phyloP scores from a whole-genome alignment of 1,140 invertebrate species.

The Gonatopus flavifemur region DNA sequence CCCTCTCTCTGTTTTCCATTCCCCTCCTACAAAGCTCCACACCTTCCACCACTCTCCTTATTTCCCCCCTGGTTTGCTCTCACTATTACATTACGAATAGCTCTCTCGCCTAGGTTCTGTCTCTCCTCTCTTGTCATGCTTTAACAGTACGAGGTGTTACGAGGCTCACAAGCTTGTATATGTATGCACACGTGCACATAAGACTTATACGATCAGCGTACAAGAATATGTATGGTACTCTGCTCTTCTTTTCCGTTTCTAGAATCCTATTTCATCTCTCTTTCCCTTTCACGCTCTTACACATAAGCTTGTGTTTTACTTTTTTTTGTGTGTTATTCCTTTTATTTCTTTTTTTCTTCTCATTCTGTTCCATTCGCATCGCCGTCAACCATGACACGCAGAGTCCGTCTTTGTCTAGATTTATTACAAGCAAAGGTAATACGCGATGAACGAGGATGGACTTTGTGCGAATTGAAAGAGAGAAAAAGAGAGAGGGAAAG shows the following conservation, averaged over 20 bases:
- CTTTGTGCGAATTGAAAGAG: no score
- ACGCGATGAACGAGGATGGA: constrained; percentile 15
- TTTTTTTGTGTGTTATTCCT: neutral
- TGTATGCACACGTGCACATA: constrained; percentile 7
- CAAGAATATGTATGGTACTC: neutral
- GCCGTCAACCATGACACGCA: constrained; percentile 7
- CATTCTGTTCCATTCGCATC: constrained; percentile 5
- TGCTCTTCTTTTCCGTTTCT: constrained; percentile 12
- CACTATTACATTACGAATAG: constrained; percentile 52
- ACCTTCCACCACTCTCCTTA: constrained; percentile 23
- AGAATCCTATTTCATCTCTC: constrained; percentile 23
- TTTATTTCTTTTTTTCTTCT: constrained; percentile 6
- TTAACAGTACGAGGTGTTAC: no score
- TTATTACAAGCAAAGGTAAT: constrained; percentile 37
- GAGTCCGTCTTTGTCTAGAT: constrained; percentile 24
- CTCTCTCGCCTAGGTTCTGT: constrained; percentile 43
- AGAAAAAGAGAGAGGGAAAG: constrained; percentile 26
- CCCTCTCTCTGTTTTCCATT: constrained; percentile 12
- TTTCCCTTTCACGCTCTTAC: constrained; percentile 1
- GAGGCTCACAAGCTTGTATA: constrained; percentile 5
- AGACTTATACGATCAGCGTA: neutral
- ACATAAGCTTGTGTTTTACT: neutral
- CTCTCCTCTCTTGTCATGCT: constrained; percentile 4
- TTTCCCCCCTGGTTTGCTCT: constrained; percentile 28
- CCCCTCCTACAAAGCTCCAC: constrained; percentile 20